Conservation (phyloP, 1,140 invertebrate species). For the Sogatella furcifera region DNA sequence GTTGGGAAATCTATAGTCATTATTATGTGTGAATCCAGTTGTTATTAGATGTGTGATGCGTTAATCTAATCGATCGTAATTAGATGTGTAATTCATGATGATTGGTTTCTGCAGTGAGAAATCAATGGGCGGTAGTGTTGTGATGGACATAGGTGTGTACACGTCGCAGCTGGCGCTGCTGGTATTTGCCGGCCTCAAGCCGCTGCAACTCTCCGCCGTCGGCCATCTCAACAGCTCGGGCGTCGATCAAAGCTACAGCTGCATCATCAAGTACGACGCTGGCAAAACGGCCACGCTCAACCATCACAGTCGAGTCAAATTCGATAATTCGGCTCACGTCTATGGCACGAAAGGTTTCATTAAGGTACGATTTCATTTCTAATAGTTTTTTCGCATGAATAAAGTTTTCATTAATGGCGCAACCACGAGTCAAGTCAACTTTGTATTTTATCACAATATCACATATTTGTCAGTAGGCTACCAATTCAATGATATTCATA, state of each 20-base stretch:
- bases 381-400: too few relatives aligned
- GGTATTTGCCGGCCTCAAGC: not conserved
- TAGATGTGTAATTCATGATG: not conserved
- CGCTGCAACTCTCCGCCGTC: not conserved
- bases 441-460: too few relatives aligned
- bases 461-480: too few relatives aligned
- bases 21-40: too few relatives aligned
- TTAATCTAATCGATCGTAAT: too few relatives aligned
- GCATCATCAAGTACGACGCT: not conserved
- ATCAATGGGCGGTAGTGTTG: not conserved
- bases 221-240: not conserved
- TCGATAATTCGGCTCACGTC: not conserved
- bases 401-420: too few relatives aligned
- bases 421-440: too few relatives aligned
- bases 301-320: not conserved
- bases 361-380: not conserved
- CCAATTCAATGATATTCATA: too few relatives aligned
- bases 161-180: not conserved
- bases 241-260: not conserved
- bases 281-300: not conserved
- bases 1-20: too few relatives aligned
- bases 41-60: too few relatives aligned
- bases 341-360: not conserved
- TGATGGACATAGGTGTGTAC: not conserved
- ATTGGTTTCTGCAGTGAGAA: not conserved